Conservation (phyloP, 2,113 vertebrate genomes). For the Campylomormyrus numenius region DNA sequence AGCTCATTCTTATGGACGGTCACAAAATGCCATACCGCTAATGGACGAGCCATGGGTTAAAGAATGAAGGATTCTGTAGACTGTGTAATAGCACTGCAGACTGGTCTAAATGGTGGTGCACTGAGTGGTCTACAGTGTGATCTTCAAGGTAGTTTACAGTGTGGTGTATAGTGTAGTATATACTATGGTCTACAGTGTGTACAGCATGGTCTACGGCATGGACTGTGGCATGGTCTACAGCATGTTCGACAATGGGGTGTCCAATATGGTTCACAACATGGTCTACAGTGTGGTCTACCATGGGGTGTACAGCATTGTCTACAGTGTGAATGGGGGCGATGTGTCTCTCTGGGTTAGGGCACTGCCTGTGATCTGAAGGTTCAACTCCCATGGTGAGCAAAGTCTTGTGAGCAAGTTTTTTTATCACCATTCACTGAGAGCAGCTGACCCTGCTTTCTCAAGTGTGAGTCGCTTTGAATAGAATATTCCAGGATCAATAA, state of each 20-base stretch:
- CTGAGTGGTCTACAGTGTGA: background rate
- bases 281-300: too few relatives aligned
- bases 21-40: background rate
- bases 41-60: background rate
- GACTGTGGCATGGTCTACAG: background rate
- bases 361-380: background rate
- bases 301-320: too few relatives aligned
- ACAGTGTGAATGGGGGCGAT: background rate
- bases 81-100: background rate
- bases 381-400: background rate
- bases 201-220: background rate
- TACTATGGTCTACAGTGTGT: background rate
- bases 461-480: background rate
- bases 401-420: background rate
- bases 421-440: background rate
- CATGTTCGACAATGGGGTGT: background rate
- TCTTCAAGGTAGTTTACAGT: background rate
- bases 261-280: too few relatives aligned
- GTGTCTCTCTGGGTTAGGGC: background rate
- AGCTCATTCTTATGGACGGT: background rate
- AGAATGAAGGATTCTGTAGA: background rate
- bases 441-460: background rate
- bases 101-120: background rate
- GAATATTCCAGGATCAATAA: background rate
- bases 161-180: background rate